These are phyloP conservation scores for Drosophila chauvacae DNA, from an alignment of 1,140 invertebrate genomes.

Conservation along the genomic window DNA sequence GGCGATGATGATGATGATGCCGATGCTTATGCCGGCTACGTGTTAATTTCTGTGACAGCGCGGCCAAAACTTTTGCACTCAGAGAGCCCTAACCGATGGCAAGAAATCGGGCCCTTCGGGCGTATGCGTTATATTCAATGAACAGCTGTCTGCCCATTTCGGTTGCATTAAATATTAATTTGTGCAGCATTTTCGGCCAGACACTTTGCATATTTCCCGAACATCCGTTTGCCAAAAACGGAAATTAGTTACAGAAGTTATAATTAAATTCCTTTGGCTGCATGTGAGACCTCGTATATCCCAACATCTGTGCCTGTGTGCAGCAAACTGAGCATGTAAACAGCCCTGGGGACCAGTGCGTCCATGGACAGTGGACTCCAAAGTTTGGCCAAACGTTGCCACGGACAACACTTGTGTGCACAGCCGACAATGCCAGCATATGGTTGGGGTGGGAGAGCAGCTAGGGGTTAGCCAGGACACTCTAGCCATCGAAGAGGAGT, in stretches of 20 bases:
- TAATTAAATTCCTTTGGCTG: conserved; percentile 76
- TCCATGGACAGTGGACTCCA: conserved; percentile 1
- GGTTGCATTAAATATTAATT: conserved; percentile 77
- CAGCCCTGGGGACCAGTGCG: conserved; percentile 55
- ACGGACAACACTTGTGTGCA: conserved; percentile 53
- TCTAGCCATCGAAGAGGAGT: conserved; percentile 28
- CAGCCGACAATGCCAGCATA: conserved; percentile 17
- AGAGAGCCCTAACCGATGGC: background rate
- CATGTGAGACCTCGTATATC: conserved; percentile 15
- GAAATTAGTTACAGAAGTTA: conserved; percentile 81
- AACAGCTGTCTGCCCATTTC: conserved; percentile 54
- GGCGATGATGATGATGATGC: conserved; percentile 64
- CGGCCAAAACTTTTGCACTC: conserved; percentile 37
- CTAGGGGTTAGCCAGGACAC: conserved; percentile 19
- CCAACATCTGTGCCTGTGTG: conserved; percentile 27
- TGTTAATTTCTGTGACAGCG: conserved; percentile 76
- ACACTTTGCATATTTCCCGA: conserved; percentile 54
- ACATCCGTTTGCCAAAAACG: conserved; percentile 70
- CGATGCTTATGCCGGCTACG: conserved; percentile 61
- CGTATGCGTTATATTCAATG: conserved; percentile 78
- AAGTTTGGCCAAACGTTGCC: conserved; percentile 14
- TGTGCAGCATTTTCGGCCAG: conserved; percentile 61
- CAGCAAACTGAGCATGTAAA: conserved; percentile 72
- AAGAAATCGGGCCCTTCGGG: conserved; percentile 8
- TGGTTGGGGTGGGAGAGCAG: conserved; percentile 1